A percentile compares a stretch with the other conserved stretches of the same genome.
phyloP scores from a whole-genome alignment of 2,113 vertebrate species.

The Malurus cyaneus region DNA sequence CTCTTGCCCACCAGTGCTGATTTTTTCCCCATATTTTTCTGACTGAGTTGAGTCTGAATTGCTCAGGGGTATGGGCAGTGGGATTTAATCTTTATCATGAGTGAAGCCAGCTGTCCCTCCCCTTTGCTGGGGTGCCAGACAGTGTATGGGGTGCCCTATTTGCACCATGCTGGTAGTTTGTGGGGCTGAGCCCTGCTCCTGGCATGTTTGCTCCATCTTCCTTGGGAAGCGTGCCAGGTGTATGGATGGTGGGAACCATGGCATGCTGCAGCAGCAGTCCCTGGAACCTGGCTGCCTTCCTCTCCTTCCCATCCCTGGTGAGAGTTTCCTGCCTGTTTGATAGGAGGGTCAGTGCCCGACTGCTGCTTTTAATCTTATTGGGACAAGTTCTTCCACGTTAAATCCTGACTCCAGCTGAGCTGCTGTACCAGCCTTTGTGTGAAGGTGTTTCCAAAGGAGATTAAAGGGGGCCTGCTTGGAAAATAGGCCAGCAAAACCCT shows the following conservation, averaged over 20 bases:
- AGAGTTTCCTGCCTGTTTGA: constrained; percentile 15
- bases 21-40: background rate
- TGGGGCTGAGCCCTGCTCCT: background rate
- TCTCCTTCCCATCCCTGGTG: background rate
- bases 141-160: background rate
- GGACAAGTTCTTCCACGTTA: constrained; percentile 58
- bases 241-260: background rate
- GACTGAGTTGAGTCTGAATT: background rate
- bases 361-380: constrained; percentile 58
- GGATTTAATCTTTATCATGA: background rate
- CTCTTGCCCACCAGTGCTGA: background rate
- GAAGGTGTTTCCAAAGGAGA: constrained; percentile 69
- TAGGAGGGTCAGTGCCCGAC: background rate
- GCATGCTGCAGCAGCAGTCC: background rate
- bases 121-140: accelerated
- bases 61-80: background rate
- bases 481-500: constrained; percentile 63
- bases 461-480: constrained; percentile 62
- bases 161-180: accelerated
- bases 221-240: background rate
- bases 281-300: background rate
- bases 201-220: background rate
- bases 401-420: constrained; percentile 71
- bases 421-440: constrained; percentile 62
- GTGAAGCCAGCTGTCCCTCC: background rate